Evolutionary conservation across 2,888 invertebrate genomes (phyloP), one percentile per base, ranked within the genome.

Genomic region (Drosophila flavopinicola): DNA sequence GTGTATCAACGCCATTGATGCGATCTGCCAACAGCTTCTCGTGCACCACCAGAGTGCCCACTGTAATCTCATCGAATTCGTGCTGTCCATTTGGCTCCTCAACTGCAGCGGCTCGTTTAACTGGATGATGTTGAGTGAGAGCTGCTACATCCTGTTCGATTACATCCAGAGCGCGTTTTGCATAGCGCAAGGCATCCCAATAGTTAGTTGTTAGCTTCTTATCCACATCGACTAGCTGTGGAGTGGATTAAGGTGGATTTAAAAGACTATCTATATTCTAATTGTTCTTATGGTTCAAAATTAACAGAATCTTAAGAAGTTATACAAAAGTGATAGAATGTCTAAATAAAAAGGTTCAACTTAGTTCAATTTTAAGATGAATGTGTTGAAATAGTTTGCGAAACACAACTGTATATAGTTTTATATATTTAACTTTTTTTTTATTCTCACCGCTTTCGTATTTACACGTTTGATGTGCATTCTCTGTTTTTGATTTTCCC

Each of bases 111-210:
- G 57, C 39, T 6, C 84, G 63, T 10, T 69, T 82, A 2, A 41
- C 51, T 4, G 41, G 53, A 10, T 47, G 56, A n/a, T 42, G 61
- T 4, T 48, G 39, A 3, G 9, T 10, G 6, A 13, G 25, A 30
- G 63, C 41, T 30, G 63, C 41, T 20, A 52, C 27, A 67, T 78
- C 72, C 2, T 38, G 45, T 63, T 90, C 88, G 3, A 91, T 61
- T 0, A 79, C 52, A 45, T 90, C 84, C 27, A 91, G 47, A 0
- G 89, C 89, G 30, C 87, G 85, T 11, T 86, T 80, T 2, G 87
- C 85, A 39, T 88, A 84, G 2, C 74, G 71, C 10, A 91, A 44
- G 1, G 89, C 87, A 25, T 86, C 77, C 91, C 91, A 91, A 56
- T 88, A 89, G 24, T 87, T 79, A 1, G 51, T 37, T 3, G 77